Base-by-base conservation (phyloP, 1,140 invertebrate genomes). In the Drosophila lowei region DNA sequence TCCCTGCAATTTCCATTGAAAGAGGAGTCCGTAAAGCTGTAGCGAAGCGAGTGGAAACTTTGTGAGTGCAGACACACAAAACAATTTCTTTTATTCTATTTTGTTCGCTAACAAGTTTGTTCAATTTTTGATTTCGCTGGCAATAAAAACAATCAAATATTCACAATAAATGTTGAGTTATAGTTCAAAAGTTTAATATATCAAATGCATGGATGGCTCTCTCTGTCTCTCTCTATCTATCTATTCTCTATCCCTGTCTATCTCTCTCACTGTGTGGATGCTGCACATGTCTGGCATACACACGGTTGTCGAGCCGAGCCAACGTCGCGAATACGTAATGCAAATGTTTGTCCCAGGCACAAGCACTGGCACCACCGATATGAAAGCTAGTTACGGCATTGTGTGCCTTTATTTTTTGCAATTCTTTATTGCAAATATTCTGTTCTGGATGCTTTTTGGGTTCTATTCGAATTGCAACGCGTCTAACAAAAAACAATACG, bases 121-220 rank as follows among this genome's bases (percentile, higher is more conserved):
- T 49, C 58, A 72, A 77, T 80, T 80, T 84, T 66, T 68, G 57
- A 65, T 79, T 79, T 64, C 52, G 42, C 21, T 41, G 52, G 53
- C 66, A 63, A 80, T 65, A 77, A 86, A 85, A 68, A 77, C 79
- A 84, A 84, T 79, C 77, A 73, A 84, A 77, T 77, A 77, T 68
- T 66, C 62, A 63, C 72, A 66, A 80, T 72, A 73, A 85, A 85
- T 77, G 77, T 54, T 77, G 80, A 80, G 72, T 86, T 84, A 86
- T 86, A 73, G 81, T 65, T 67, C 57, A 58, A 73, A 79, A 59
- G 77, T 60, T 73, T 73, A 70, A 80, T 85, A 77, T 80, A 80
- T 85, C 81, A 85, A 85, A 80, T 70, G 61, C 57, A 65, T 58
- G 73, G 18, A 49, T 53, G 16, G 60, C 44, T 21, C 60, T 60